A percentile compares a stretch with the other conserved stretches of the same genome.
Evolutionary conservation across 2,888 invertebrate species (phyloP).

Genomic region (Leucoptera coffeella): DNA sequence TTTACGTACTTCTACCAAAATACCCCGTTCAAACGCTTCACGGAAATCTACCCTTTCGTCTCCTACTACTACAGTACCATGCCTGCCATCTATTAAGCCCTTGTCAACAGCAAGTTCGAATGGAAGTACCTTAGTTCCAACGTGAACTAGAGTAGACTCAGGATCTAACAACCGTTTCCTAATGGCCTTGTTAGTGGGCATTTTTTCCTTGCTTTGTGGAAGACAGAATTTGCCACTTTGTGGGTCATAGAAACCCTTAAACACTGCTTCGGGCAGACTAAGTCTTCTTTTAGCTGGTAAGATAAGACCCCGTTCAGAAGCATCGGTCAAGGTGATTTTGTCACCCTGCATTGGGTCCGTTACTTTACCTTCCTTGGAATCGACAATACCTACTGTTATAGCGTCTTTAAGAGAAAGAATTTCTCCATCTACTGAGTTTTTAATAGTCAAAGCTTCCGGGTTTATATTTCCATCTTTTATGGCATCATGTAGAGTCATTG

Average conservation of each 20-base stretch:
- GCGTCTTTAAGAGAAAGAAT: conserved; percentile 77
- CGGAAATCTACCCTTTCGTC: conserved; percentile 68
- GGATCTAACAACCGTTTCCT: conserved; percentile 79
- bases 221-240: conserved; percentile 76
- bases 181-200: conserved; percentile 78
- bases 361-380: conserved; percentile 73
- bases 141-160: conserved; percentile 77
- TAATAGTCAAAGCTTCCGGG: conserved; percentile 68
- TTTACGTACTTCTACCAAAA: conserved; percentile 73
- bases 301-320: conserved; percentile 75
- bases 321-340: conserved; percentile 74
- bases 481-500: conserved; percentile 67
- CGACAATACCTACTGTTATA: conserved; percentile 68
- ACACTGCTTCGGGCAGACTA: conserved; percentile 83
- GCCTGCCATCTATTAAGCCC: conserved; percentile 68
- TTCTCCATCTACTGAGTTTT: conserved; percentile 73
- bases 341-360: conserved; percentile 69
- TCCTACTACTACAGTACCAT: conserved; percentile 60
- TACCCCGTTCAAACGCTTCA: conserved; percentile 79
- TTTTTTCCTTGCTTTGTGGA: conserved; percentile 70
- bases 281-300: conserved; percentile 77
- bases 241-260: conserved; percentile 85
- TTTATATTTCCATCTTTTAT: conserved; percentile 71
- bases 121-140: conserved; percentile 73
- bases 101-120: conserved; percentile 77